Percentiles rank a stretch among this genome's conserved stretches.
These are phyloP conservation scores for Aporophyla lueneburgensis DNA, from an alignment of 2,888 invertebrate genomes.

Conservation along the genomic window DNA sequence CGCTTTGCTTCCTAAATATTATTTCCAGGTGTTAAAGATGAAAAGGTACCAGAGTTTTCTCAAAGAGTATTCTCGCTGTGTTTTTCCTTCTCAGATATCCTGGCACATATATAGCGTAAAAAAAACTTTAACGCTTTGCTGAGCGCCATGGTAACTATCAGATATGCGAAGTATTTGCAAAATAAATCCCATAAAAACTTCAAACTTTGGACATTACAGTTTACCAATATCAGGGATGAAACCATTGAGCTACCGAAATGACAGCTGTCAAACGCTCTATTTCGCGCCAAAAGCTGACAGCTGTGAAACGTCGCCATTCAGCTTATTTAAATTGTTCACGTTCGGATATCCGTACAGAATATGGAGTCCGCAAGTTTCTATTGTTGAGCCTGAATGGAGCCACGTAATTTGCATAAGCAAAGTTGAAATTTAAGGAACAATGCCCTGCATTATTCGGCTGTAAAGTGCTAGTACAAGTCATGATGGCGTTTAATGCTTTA, in stretches of 20 bases:
- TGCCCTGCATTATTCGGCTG: constrained; percentile 69
- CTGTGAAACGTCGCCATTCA: constrained; percentile 42
- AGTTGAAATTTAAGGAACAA: constrained; percentile 78
- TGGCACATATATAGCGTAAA: background rate
- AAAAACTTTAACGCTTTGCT: background rate
- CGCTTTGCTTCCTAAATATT: constrained; percentile 33
- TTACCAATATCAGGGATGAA: constrained; percentile 14
- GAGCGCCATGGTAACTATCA: background rate
- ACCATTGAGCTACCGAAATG: constrained; percentile 46
- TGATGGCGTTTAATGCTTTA: constrained; percentile 59
- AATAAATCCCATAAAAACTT: background rate
- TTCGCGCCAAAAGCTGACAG: constrained; percentile 42
- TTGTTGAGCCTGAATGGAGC: constrained; percentile 63
- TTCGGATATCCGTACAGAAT: constrained; percentile 47
- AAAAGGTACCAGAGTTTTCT: constrained; percentile 10
- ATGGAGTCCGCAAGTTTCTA: constrained; percentile 55
- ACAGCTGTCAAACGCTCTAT: constrained; percentile 60
- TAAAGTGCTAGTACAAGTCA: constrained; percentile 67
- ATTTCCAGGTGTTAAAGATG: constrained; percentile 21
- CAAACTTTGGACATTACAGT: background rate
- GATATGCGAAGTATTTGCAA: background rate
- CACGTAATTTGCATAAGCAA: constrained; percentile 77
- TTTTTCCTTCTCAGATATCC: background rate
- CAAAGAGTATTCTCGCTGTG: background rate
- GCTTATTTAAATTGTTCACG: constrained; percentile 47